phyloP scores from a whole-genome alignment of 2,113 vertebrate species.

The Synodontis membranacea region DNA sequence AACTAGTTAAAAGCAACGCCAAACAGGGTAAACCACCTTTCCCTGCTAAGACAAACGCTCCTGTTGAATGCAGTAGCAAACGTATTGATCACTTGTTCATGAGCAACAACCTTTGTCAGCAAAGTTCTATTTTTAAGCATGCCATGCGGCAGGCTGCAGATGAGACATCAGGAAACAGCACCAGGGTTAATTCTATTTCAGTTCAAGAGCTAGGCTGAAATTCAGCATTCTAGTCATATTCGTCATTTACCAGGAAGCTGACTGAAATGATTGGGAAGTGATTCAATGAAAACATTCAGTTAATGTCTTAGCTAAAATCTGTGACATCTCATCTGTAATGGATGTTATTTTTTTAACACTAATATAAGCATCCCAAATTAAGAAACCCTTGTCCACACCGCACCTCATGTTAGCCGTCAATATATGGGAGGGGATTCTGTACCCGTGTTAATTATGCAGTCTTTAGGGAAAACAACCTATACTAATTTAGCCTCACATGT shows the following conservation, averaged over 20 bases:
- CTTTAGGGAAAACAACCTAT: conserved; percentile 52
- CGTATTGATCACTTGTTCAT: conserved; percentile 68
- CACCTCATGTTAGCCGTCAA: conserved; percentile 44
- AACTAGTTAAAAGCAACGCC: conserved; percentile 46
- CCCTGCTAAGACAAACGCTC: conserved; percentile 60
- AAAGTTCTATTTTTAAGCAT: conserved; percentile 70
- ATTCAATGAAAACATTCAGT: background rate
- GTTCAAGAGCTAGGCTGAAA: conserved; percentile 32
- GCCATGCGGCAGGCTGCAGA: conserved; percentile 64
- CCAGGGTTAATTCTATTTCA: conserved; percentile 34
- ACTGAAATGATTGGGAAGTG: conserved; percentile 3
- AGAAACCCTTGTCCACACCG: conserved; percentile 27
- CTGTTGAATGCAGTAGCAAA: conserved; percentile 53
- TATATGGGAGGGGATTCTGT: conserved; percentile 52
- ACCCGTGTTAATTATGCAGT: conserved; percentile 57
- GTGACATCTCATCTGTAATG: background rate
- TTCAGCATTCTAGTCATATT: conserved; percentile 28
- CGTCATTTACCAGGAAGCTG: conserved; percentile 1
- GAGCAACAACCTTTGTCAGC: conserved; percentile 74
- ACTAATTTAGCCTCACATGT: conserved; percentile 52
- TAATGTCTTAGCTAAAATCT: background rate
- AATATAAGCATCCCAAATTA: conserved; percentile 19
- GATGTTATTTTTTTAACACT: background rate
- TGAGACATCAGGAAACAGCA: conserved; percentile 58
- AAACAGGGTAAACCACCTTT: conserved; percentile 61